A percentile compares a stretch with the other conserved stretches of the same genome.
phyloP scores from a whole-genome alignment of 1,140 invertebrate genomes.

The Musca vetustissima region DNA sequence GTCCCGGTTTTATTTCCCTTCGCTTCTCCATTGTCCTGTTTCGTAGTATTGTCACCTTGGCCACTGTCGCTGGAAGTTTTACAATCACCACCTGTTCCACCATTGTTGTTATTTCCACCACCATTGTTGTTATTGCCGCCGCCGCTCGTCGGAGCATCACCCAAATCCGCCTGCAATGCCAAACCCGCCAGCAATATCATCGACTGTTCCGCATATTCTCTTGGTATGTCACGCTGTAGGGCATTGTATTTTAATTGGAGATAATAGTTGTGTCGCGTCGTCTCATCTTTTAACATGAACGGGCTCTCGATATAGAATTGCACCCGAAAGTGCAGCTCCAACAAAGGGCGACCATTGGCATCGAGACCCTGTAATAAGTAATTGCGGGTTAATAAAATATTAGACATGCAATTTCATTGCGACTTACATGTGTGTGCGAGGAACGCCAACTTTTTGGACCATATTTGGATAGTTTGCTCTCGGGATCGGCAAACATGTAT shows the following conservation, averaged over 20 bases:
- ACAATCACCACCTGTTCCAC: background rate
- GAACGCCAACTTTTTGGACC: slow-evolving; percentile 94
- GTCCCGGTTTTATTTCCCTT: background rate
- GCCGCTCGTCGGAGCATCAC: slow-evolving; percentile 62
- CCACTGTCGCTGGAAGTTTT: background rate
- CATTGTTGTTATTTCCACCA: slow-evolving; percentile 26
- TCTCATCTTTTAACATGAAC: slow-evolving; percentile 82
- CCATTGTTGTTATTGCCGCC: slow-evolving; percentile 3
- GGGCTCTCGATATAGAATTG: slow-evolving; percentile 93
- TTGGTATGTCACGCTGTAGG: slow-evolving; percentile 67
- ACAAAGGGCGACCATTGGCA: slow-evolving; percentile 82
- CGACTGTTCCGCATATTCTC: slow-evolving; percentile 68
- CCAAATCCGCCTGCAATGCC: slow-evolving; percentile 88
- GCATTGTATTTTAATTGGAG: slow-evolving; percentile 91
- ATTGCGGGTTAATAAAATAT: too few relatives aligned
- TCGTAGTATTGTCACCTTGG: background rate
- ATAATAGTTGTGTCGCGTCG: slow-evolving; percentile 89
- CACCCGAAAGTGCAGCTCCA: slow-evolving; percentile 89
- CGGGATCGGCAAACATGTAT: slow-evolving; percentile 90
- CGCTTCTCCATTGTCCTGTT: background rate
- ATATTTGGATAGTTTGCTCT: slow-evolving; percentile 93
- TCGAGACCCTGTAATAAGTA: slow-evolving; percentile 75
- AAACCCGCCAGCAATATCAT: slow-evolving; percentile 81
- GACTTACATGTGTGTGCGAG: slow-evolving; percentile 85
- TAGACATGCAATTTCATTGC: background rate